Evolutionary conservation across 2,888 invertebrate genomes (phyloP), one percentile per base, ranked within the genome.

Genomic region (Julus scandinavius): DNA sequence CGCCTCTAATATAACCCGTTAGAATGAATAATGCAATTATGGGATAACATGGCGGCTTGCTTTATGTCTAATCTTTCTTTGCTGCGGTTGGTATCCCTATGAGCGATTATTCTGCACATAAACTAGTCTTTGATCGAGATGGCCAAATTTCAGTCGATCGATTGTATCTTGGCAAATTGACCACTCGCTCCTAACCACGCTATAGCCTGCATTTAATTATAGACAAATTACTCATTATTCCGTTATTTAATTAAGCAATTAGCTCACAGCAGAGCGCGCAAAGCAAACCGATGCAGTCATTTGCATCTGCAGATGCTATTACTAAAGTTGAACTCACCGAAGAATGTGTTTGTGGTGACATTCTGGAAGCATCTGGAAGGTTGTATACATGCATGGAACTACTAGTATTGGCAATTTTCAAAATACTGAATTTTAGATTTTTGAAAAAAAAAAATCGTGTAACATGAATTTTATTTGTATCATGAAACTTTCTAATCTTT

Each of bases 221-320:
- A 29, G 72, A 20, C 29, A 29, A 72, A 72, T 72, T 72, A 20
- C 72, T 72, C 72, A 29, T 72, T 72, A 72, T 20, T 72, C 72
- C 72, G 72, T 29, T 29, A 29, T 29, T 72, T 72, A 72, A 72
- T 72, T 72, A 72, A 29, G 72, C 72, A 72, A 72, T 72, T 72
- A 29, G 29, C 72, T 29, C 72, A 15, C 13, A 7, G 54, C 50
- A 54, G 54, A 15, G 15, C 54, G 29, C 20, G 7, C 20, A 11
- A 45, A 45, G 72, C 72, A 29, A 72, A 72, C 72, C 72, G 72
- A 29, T 72, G 72, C 9, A 29, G 20, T 72, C 72, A 72, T 72
- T 72, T 72, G 72, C 72, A 72, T 72, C 72, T 72, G 72, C 29
- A 29, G 11, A 72, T 29, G 72, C 29, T 72, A 29, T 20, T 17